Percentiles rank a stretch among this genome's conserved stretches.
These are phyloP conservation scores for Agrochola lychnidis DNA, from an alignment of 2,888 invertebrate genomes.

Conservation along the genomic window DNA sequence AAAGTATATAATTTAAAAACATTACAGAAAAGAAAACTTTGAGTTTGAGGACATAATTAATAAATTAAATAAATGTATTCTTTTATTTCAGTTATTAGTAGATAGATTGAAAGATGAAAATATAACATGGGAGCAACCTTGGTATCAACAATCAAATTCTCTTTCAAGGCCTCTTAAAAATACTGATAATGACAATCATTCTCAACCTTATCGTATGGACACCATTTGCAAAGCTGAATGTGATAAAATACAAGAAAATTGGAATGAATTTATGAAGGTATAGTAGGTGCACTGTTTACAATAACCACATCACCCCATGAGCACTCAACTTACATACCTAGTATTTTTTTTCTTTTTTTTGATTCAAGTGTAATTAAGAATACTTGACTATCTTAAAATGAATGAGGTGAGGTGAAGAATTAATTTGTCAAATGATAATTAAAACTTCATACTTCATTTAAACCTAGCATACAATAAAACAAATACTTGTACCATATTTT, in stretches of 20 bases:
- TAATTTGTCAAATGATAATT: not conserved
- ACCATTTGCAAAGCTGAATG: conserved; percentile 78
- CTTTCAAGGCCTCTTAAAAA: conserved; percentile 72
- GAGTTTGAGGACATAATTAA: not conserved
- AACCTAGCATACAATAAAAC: not conserved
- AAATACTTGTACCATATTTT: conserved; percentile 14
- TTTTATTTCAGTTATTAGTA: conserved; percentile 73
- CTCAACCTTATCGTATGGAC: conserved; percentile 72
- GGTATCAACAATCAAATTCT: conserved; percentile 79
- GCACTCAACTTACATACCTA: not conserved
- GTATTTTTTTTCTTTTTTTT: not conserved
- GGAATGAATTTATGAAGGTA: conserved; percentile 81
- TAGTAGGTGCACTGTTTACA: not conserved
- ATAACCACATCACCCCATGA: not conserved
- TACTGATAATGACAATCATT: conserved; percentile 46
- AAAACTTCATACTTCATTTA: not conserved
- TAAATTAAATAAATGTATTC: not conserved
- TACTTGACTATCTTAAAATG: not conserved
- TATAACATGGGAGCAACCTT: conserved; percentile 82
- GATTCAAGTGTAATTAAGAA: not conserved
- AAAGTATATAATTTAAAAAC: not conserved
- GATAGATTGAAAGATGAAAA: conserved; percentile 67
- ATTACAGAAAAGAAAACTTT: not conserved
- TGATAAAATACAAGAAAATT: conserved; percentile 77
- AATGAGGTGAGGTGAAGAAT: not conserved